These are phyloP conservation scores for Calonectris borealis DNA, from an alignment of 2,113 vertebrate species.

Conservation along the genomic window DNA sequence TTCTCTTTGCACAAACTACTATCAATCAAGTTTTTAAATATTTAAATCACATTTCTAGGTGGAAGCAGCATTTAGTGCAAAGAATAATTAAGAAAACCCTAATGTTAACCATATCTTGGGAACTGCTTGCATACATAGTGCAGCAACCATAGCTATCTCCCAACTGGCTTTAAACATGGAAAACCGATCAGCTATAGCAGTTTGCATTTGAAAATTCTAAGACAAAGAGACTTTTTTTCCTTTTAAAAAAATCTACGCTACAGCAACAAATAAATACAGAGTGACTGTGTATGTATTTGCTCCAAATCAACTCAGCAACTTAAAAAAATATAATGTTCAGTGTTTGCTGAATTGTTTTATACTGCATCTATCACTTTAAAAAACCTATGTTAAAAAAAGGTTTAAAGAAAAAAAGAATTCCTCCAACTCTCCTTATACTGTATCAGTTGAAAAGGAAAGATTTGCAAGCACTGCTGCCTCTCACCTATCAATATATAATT, in stretches of 20 bases:
- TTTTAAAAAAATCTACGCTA: conserved; percentile 1
- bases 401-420: not conserved
- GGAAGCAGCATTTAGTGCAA: conserved; percentile 70
- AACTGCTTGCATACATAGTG: conserved; percentile 1
- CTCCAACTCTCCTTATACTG: not conserved
- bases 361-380: conserved; percentile 5
- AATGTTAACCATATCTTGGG: conserved; percentile 1
- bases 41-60: conserved; percentile 49
- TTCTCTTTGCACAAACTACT: conserved; percentile 52
- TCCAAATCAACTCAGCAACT: conserved; percentile 45
- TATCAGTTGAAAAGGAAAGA: not conserved
- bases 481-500: not conserved
- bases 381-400: not conserved
- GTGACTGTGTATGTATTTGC: conserved; percentile 3
- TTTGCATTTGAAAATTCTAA: conserved; percentile 9
- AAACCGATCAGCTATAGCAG: not conserved
- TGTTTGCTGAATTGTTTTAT: conserved; percentile 24
- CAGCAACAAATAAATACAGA: conserved; percentile 44
- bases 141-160: not conserved
- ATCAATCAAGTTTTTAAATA: conserved; percentile 41
- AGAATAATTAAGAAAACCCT: conserved; percentile 28
- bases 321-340: conserved; percentile 22
- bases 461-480: not conserved
- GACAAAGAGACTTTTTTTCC: not conserved
- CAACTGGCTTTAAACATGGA: conserved; percentile 9